Percentiles rank a stretch among this genome's conserved stretches.
Evolutionary conservation across 2,888 invertebrate genomes (phyloP).

Genomic region (Drosophila stalkeri): DNA sequence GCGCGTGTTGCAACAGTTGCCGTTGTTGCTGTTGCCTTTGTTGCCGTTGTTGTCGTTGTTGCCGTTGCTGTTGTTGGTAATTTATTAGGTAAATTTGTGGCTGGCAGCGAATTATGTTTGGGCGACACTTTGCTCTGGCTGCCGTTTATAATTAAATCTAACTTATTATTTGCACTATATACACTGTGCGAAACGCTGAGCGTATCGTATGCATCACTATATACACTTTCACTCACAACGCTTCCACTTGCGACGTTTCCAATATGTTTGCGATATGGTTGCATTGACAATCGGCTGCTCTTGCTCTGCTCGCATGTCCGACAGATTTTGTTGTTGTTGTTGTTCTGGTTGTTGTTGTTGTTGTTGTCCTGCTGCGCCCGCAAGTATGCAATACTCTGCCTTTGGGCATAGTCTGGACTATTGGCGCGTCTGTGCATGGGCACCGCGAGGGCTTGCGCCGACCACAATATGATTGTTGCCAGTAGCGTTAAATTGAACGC

Average conservation of each 20-base stretch:
- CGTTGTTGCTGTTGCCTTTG: slow-evolving; percentile 24
- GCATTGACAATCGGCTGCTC: slow-evolving; percentile 26
- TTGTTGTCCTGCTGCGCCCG: slow-evolving; percentile 45
- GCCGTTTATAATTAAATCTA: slow-evolving; percentile 73
- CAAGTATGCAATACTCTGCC: slow-evolving; percentile 52
- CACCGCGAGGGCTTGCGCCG: slow-evolving; percentile 85
- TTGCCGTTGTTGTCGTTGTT: slow-evolving; percentile 17
- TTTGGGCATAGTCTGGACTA: slow-evolving; percentile 25
- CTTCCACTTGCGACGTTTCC: slow-evolving; percentile 70
- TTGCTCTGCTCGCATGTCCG: slow-evolving; percentile 61
- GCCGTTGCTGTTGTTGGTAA: slow-evolving; percentile 58
- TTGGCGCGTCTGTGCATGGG: slow-evolving; percentile 67
- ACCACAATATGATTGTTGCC: slow-evolving; percentile 77
- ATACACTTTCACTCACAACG: slow-evolving; percentile 23
- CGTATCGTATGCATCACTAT: slow-evolving; percentile 48
- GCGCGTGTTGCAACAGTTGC: slow-evolving; percentile 42
- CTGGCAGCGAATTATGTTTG: slow-evolving; percentile 52
- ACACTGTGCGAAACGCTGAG: slow-evolving; percentile 65
- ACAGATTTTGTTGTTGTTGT: slow-evolving; percentile 38
- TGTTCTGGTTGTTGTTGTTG: slow-evolving; percentile 20
- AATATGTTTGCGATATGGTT: slow-evolving; percentile 62
- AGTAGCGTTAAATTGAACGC: slow-evolving; percentile 79
- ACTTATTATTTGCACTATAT: slow-evolving; percentile 76
- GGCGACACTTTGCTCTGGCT: slow-evolving; percentile 47
- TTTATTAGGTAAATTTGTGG: slow-evolving; percentile 77